Evolutionary conservation across 2,797 vertebrate species (phyloP).

Genomic region (Mastacembelus armatus): DNA sequence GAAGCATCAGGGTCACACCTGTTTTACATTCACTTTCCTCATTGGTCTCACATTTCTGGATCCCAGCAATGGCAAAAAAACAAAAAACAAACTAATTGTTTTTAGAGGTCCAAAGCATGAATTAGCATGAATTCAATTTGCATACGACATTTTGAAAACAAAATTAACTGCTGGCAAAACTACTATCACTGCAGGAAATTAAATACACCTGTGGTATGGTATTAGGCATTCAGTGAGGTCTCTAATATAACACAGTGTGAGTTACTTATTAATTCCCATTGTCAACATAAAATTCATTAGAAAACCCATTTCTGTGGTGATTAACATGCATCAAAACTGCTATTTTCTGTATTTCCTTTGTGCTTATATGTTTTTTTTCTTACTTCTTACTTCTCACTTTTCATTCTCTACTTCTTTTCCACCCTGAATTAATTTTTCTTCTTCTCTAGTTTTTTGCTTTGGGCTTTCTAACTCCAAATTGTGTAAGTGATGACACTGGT

Average conservation of each 20-base stretch:
- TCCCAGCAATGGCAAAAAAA: background rate
- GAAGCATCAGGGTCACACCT: conserved; percentile 26
- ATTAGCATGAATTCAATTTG: background rate
- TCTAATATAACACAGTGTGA: background rate
- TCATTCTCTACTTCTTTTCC: background rate
- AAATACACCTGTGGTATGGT: background rate
- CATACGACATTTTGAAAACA: background rate
- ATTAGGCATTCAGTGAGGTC: background rate
- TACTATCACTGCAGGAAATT: background rate
- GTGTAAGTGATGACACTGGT: conserved; percentile 41
- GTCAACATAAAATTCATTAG: conserved; percentile 1
- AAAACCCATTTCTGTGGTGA: conserved; percentile 4
- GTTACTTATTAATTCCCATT: background rate
- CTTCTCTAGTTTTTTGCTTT: conserved; percentile 29
- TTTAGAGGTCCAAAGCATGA: background rate
- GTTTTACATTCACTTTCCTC: background rate
- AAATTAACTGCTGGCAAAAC: background rate
- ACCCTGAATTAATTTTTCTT: background rate
- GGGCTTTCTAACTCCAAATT: conserved; percentile 42
- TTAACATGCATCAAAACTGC: background rate
- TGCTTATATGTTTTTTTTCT: background rate
- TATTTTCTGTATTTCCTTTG: background rate
- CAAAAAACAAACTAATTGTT: background rate
- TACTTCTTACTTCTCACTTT: background rate
- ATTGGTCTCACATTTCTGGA: background rate